Evolutionary conservation across 2,797 vertebrate genomes (phyloP).

Genomic region (Potorous gilbertii): DNA sequence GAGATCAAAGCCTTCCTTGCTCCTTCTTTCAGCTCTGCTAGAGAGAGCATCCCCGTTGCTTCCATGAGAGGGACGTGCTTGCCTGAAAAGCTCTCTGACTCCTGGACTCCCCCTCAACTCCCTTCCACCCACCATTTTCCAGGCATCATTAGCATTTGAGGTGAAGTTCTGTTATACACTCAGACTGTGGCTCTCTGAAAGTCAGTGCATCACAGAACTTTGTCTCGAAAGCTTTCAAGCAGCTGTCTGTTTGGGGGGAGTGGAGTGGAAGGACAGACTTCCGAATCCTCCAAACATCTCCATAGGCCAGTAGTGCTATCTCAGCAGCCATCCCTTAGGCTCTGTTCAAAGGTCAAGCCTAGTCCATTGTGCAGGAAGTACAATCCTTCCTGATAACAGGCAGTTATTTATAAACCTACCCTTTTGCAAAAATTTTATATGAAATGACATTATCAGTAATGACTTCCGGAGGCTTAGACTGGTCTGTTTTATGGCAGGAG

Average conservation of each 20-base stretch:
- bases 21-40: conserved; percentile 35
- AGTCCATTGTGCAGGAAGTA: conserved; percentile 56
- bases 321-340: conserved; percentile 60
- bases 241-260: conserved; percentile 60
- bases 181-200: conserved; percentile 86
- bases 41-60: conserved; percentile 56
- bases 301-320: conserved; percentile 55
- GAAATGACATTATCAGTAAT: conserved; percentile 73
- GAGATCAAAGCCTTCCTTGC: conserved; percentile 57
- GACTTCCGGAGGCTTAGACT: conserved; percentile 69
- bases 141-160: conserved; percentile 81
- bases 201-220: conserved; percentile 91
- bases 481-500: conserved; percentile 64
- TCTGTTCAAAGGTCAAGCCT: conserved; percentile 59
- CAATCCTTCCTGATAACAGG: conserved; percentile 57
- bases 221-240: conserved; percentile 86
- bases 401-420: conserved; percentile 78
- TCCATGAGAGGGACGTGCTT: conserved; percentile 53
- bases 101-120: conserved; percentile 43
- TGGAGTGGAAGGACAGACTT: conserved; percentile 58
- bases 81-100: conserved; percentile 36
- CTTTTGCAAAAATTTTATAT: conserved; percentile 73
- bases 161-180: conserved; percentile 90
- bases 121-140: conserved; percentile 62
- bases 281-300: conserved; percentile 45